Base-by-base conservation (phyloP, 2,888 invertebrate species). In the Polia nebulosa region DNA sequence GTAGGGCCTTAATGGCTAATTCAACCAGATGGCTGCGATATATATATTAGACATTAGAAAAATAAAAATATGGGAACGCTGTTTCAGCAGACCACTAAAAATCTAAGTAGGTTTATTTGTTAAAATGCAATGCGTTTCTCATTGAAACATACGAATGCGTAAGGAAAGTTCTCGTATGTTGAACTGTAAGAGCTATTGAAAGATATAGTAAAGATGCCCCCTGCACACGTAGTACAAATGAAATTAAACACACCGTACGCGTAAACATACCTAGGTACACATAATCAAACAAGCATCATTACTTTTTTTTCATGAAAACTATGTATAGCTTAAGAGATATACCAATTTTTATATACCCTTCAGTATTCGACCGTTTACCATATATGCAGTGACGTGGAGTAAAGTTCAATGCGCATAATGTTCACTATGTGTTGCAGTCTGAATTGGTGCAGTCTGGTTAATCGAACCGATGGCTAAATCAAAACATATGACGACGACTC, bases 121-220 rank as follows among this genome's bases (percentile, higher is more conserved):
- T 32, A 34, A 34, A 63, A 64, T 20, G 34, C 29, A 72, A 61
- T 25, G 36, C 60, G 70, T 66, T 80, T 80, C 82, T 79, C 66
- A 77, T 73, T 78, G 72, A 78, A 65, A 78, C 74, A 36, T 32
- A 77, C 61, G 53, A 41, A 53, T 51, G 60, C 55, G 80, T 76
- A 82, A 81, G 79, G 82, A 87, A 89, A 90, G 92, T 93, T 29
- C 29, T 51, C 29, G 27, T 51, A 89, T 93, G 82, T 93, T 94
- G 93, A 94, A 93, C 93, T 85, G 88, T 92, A 90, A 41, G 91
- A 52, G 32, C 52, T 78, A 85, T 87, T 93, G 94, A 94, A 92
- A 93, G 94, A 94, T 91, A 88, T 89, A 89, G 88, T 89, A 91
- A 94, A 95, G 93, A 93, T 90, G 92, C 84, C 85, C 84, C 85